These are phyloP conservation scores for Meganola albula DNA, from an alignment of 2,888 invertebrate genomes.

Conservation along the genomic window DNA sequence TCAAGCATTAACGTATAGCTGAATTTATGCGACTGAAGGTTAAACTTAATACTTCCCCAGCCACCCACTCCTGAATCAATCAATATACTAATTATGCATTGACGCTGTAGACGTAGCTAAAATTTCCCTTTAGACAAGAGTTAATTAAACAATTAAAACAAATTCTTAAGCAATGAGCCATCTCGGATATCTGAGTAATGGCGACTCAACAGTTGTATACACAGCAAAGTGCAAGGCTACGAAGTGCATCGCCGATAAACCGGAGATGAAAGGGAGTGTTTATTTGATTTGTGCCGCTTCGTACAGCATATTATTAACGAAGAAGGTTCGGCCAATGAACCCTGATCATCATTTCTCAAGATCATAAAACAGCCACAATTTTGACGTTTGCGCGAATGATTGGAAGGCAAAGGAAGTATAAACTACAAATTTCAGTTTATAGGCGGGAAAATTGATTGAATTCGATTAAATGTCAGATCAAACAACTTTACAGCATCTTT, in stretches of 20 bases:
- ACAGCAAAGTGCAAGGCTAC: slow-evolving; percentile 64
- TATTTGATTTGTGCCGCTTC: slow-evolving; percentile 67
- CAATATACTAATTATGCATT: too few relatives aligned
- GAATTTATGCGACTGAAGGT: too few relatives aligned
- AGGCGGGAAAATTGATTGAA: slow-evolving; percentile 22
- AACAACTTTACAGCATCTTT: slow-evolving; percentile 7
- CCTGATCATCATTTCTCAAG: slow-evolving; percentile 36
- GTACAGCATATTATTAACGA: slow-evolving; percentile 56
- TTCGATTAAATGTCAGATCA: slow-evolving; percentile 18
- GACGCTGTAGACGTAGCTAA: too few relatives aligned
- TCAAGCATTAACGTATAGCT: too few relatives aligned
- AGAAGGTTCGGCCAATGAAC: slow-evolving; percentile 53
- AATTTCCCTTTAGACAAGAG: too few relatives aligned
- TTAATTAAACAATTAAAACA: too few relatives aligned
- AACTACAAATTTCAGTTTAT: slow-evolving; percentile 27
- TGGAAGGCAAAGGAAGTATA: slow-evolving; percentile 26
- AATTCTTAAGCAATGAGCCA: slow-evolving; percentile 51
- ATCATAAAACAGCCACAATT: slow-evolving; percentile 40
- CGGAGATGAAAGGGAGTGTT: slow-evolving; percentile 71
- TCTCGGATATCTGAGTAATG: slow-evolving; percentile 52
- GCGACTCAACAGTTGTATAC: slow-evolving; percentile 48
- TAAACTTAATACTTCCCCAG: too few relatives aligned
- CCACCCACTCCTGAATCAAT: too few relatives aligned
- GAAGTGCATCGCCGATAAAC: slow-evolving; percentile 67
- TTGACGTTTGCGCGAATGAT: slow-evolving; percentile 28